Conservation (phyloP, 1,140 invertebrate species). For the Drosophila truncata region DNA sequence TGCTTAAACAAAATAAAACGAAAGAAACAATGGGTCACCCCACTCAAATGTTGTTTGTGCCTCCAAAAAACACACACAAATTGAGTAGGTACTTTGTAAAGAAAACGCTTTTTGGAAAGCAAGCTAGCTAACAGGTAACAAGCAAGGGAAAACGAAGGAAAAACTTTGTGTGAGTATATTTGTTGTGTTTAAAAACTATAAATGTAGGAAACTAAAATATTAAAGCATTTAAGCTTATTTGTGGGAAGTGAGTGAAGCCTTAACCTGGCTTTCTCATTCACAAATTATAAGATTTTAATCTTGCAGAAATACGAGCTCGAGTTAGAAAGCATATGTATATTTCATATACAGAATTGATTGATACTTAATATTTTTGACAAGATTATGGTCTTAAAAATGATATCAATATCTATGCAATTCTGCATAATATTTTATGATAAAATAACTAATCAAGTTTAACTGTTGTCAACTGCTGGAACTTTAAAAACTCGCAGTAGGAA, state of each 20-base stretch:
- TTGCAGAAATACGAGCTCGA: background rate
- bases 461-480: background rate
- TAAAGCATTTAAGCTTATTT: background rate
- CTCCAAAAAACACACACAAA: conserved; percentile 52
- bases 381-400: background rate
- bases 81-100: conserved; percentile 54
- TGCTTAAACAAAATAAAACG: conserved; percentile 67
- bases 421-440: background rate
- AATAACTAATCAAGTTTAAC: background rate
- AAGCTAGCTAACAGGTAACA: conserved; percentile 75
- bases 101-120: conserved; percentile 49
- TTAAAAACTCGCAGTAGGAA: background rate
- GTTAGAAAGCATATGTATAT: background rate
- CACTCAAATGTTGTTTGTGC: conserved; percentile 47
- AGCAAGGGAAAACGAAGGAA: conserved; percentile 44
- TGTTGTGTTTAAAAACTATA: background rate
- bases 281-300: background rate
- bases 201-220: background rate
- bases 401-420: background rate
- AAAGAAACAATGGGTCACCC: conserved; percentile 38
- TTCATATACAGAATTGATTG: background rate
- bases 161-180: conserved; percentile 4
- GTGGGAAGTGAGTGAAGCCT: background rate
- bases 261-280: background rate
- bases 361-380: background rate